Evolutionary conservation across 2,797 vertebrate species (phyloP).

Genomic region (Knipowitschia caucasica): DNA sequence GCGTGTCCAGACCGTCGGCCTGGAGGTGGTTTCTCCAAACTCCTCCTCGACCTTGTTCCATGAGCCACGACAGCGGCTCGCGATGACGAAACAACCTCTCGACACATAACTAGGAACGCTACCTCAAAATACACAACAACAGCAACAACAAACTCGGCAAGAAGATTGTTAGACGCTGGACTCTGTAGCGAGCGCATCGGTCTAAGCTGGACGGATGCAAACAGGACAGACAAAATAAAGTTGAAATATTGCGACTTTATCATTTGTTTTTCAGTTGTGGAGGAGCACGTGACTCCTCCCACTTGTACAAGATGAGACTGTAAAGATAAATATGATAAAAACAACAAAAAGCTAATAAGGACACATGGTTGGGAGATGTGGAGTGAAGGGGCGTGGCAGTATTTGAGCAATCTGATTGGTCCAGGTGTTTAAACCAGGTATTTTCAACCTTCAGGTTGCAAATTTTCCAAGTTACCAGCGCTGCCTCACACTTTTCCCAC

Average conservation of each 20-base stretch:
- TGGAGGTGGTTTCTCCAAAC: constrained; percentile 32
- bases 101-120: constrained; percentile 82
- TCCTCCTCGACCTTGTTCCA: constrained; percentile 15
- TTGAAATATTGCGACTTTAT: constrained; percentile 40
- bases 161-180: constrained; percentile 67
- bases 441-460: constrained; percentile 9
- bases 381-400: constrained; percentile 12
- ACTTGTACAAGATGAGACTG: constrained; percentile 55
- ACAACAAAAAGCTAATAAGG: constrained; percentile 33
- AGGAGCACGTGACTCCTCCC: constrained; percentile 49
- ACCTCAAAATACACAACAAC: constrained; percentile 71
- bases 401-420: constrained; percentile 15
- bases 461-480: constrained; percentile 8
- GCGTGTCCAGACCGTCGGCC: constrained; percentile 32
- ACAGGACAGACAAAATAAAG: constrained; percentile 51
- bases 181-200: constrained; percentile 14
- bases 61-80: constrained; percentile 38
- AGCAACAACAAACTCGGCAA: constrained; percentile 63
- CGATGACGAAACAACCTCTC: constrained; percentile 70
- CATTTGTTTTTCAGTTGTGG: constrained; percentile 51
- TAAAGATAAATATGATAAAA: constrained; percentile 48
- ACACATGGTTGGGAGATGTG: constrained; percentile 35
- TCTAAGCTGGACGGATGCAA: constrained; percentile 24
- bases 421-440: not conserved
- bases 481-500: constrained; percentile 23